phyloP scores from a whole-genome alignment of 2,113 vertebrate species.

The Cyanoderma ruficeps region DNA sequence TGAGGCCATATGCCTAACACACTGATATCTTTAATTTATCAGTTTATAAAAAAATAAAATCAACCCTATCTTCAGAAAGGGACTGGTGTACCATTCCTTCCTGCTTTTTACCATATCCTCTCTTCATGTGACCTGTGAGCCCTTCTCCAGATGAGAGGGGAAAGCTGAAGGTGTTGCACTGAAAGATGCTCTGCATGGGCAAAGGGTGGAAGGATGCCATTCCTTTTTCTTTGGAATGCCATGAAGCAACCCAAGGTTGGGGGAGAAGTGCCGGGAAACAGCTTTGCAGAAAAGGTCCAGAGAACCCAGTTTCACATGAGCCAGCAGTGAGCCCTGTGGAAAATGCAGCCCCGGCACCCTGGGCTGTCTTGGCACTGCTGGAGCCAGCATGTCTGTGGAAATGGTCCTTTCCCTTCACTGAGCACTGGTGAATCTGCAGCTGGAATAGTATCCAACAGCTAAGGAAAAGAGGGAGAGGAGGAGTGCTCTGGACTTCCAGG shows the following conservation, averaged over 20 bases:
- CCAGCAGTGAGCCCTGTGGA: background rate
- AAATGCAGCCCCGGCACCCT: background rate
- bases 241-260: rapidly evolving
- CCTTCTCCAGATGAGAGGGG: background rate
- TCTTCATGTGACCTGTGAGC: background rate
- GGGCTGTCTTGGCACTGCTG: background rate
- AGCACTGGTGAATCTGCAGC: background rate
- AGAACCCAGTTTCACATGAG: background rate
- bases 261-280: rapidly evolving
- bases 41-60: background rate
- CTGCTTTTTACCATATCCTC: background rate
- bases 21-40: background rate
- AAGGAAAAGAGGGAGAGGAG: background rate
- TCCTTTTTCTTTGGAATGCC: background rate
- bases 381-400: rapidly evolving
- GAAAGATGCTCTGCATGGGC: background rate
- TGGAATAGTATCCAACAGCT: background rate
- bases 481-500: background rate
- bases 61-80: background rate
- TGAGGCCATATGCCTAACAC: background rate
- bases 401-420: background rate
- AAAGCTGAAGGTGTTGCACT: background rate
- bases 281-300: background rate
- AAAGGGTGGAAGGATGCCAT: background rate
- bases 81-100: background rate